Evolutionary conservation across 37 sponge, comb jelly and placozoan genomes (phyloP), one percentile per base, ranked within the genome.

Genomic region (Eunapius fragilis): DNA sequence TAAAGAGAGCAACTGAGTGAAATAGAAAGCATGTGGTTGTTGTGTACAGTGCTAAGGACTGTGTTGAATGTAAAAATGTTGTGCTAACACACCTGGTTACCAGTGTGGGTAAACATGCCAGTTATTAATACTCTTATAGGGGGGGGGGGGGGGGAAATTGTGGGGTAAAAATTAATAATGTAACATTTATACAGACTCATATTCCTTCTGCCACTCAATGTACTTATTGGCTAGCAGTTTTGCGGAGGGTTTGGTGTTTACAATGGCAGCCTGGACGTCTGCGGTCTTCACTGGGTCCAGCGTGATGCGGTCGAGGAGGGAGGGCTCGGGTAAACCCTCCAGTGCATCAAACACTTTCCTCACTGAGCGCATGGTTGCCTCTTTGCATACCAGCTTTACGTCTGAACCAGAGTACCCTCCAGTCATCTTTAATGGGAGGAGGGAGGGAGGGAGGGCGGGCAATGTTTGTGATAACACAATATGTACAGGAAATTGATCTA

Each of bases 331-430:
- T 13, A 85, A 30, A 19, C 34, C 30, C 48, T 92, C 90, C 28
- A 92, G 85, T 28, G 67, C 75, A 38, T 95, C 81, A 72, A 96
- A 99, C 70, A 99, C 93, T 72, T 92, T 89, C 69, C 99, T 82
- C n/a, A 99, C 87, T 38, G 95, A 76, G 25, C 92, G 80, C 99
- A 99, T 99, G 73, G 94, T 96, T n/a, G 99, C 97, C 77, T 99
- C 99, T 75, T 99, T 99, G 79, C 99, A 97, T 26, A 97, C 92
- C 75, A 97, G 79, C 72, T 88, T 87, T 11, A 99, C 92, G 79
- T 99, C 99, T 4, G 99, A 99, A 0, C 99, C 99, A 71, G 99
- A 97, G 86, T 99, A 99, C n/a, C 98, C 98, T 25, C 94, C 98
- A 14, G 97, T 99, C 17, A 88, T 35, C 93, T 96, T 74, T 24